Percentiles rank a stretch among this genome's conserved stretches.
Evolutionary conservation across 2,888 invertebrate genomes (phyloP).

Genomic region (Epinotia nisella): DNA sequence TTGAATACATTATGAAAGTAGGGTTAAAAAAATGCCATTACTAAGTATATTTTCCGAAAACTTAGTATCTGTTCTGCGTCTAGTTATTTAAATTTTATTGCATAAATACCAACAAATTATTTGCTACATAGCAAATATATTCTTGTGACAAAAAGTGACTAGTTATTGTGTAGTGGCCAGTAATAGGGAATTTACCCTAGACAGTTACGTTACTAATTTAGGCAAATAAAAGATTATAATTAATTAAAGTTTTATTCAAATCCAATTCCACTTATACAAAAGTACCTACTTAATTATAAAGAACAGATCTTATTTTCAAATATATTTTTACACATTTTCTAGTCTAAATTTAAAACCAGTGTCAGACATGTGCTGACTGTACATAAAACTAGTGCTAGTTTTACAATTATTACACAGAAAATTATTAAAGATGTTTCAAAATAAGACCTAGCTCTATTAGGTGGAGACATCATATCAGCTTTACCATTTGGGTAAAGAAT

Average conservation of each 20-base stretch:
- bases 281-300: conserved; percentile 29
- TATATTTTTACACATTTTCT: conserved; percentile 16
- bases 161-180: background rate
- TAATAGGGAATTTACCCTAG: background rate
- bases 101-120: background rate
- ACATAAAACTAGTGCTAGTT: conserved; percentile 1
- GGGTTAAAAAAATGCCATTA: too few species aligned
- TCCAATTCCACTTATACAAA: conserved; percentile 39
- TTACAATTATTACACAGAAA: background rate
- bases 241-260: conserved; percentile 37
- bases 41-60: too few species aligned
- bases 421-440: conserved; percentile 8
- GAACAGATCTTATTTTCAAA: conserved; percentile 31
- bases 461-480: background rate
- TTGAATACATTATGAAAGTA: too few species aligned
- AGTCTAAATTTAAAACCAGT: conserved; percentile 28
- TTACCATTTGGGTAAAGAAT: conserved; percentile 4
- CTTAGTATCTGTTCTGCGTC: too few species aligned
- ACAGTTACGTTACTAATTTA: background rate
- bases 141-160: background rate
- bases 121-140: background rate
- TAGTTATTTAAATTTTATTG: background rate
- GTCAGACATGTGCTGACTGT: conserved; percentile 4
- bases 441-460: conserved; percentile 23
- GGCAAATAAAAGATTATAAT: background rate